Percentiles rank a stretch among this genome's conserved stretches.
Evolutionary conservation across 2,113 vertebrate genomes (phyloP).

Genomic region (Bufo bufo): DNA sequence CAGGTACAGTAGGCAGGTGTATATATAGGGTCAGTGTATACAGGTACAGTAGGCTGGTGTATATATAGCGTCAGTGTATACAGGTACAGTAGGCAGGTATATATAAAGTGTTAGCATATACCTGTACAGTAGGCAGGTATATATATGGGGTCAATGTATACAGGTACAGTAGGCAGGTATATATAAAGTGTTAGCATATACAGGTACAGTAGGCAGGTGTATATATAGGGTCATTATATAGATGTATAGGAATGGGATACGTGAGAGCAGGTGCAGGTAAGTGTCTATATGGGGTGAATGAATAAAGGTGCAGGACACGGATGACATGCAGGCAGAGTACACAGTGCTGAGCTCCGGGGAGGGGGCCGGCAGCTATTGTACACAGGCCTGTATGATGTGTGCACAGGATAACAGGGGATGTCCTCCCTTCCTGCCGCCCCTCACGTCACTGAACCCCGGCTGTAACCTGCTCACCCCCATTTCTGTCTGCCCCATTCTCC

Average conservation of each 20-base stretch:
- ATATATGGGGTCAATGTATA: no score
- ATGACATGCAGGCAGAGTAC: not conserved
- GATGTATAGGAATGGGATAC: not conserved
- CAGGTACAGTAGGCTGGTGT: no score
- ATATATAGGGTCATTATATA: not conserved
- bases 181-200: no score
- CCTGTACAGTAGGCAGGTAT: no score
- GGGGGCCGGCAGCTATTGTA: constrained; percentile 9
- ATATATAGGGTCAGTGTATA: no score
- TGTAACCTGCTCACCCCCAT: not conserved
- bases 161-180: no score
- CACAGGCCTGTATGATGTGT: constrained; percentile 8
- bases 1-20: no score
- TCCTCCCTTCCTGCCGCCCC: not conserved
- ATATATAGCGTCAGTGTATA: no score
- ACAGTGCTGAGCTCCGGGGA: not conserved
- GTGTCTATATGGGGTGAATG: no score
- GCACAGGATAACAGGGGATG: not conserved
- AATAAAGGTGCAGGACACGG: not conserved
- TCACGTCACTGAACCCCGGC: not conserved
- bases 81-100: no score
- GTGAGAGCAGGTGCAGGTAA: not conserved
- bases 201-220: no score
- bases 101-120: no score
- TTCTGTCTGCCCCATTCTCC: not conserved